Percentiles rank a stretch among this genome's conserved stretches.
These are phyloP conservation scores for Drosophila barbarae DNA, from an alignment of 2,888 invertebrate species.

Conservation along the genomic window DNA sequence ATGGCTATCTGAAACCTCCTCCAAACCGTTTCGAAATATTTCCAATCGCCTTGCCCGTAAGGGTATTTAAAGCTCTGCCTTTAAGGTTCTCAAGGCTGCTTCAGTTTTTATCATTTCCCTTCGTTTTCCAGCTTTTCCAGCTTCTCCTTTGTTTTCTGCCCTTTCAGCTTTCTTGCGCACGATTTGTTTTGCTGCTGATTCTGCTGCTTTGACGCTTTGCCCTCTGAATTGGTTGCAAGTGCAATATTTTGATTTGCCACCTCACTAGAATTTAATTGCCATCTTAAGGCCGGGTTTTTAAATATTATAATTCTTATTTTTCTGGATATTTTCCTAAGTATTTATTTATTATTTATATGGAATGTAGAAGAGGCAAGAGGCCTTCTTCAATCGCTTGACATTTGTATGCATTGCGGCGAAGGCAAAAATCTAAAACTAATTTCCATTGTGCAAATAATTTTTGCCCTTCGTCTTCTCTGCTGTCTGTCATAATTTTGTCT, in stretches of 20 bases:
- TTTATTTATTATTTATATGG: not conserved
- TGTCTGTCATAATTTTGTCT: conserved; percentile 46
- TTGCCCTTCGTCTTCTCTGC: conserved; percentile 32
- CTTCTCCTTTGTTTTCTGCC: conserved; percentile 10
- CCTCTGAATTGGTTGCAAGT: conserved; percentile 66
- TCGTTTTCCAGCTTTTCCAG: conserved; percentile 10
- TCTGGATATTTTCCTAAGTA: not conserved
- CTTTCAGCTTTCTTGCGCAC: conserved; percentile 50
- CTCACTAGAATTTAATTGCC: conserved; percentile 2
- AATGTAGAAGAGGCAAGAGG: too few species aligned
- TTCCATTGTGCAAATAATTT: conserved; percentile 59
- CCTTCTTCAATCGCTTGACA: conserved; percentile 7
- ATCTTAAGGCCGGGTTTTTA: not conserved
- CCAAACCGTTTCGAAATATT: not conserved
- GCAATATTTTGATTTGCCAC: conserved; percentile 65
- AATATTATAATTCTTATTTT: not conserved
- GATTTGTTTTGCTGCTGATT: conserved; percentile 53
- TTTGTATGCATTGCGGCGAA: conserved; percentile 35
- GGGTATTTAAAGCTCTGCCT: conserved; percentile 7
- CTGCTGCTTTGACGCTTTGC: conserved; percentile 38
- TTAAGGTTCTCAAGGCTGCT: not conserved
- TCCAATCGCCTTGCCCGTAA: not conserved
- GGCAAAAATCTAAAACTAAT: conserved; percentile 52
- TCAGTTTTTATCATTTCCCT: not conserved
- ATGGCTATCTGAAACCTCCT: too few species aligned